Percentiles rank a stretch among this genome's conserved stretches.
Conservation (phyloP, 2,888 invertebrate genomes). For the Ichneumoninae sp. region DNA sequence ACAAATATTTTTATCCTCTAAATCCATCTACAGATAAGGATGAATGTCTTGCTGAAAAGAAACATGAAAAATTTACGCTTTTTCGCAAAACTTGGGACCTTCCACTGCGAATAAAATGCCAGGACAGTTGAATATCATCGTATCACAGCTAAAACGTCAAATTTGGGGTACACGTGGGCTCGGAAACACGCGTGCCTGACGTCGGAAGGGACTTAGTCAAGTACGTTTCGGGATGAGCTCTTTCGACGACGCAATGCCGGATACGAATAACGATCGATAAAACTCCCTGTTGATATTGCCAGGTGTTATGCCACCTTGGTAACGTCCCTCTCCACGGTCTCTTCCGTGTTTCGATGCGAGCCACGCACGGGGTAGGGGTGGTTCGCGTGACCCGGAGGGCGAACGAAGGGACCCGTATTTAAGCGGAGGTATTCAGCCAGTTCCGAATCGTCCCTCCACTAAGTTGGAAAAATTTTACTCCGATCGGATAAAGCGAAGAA, state of each 20-base stretch:
- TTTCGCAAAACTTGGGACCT: neutral
- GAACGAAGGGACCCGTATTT: neutral
- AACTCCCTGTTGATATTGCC: constrained; percentile 64
- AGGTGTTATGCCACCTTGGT: constrained; percentile 71
- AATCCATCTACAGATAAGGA: too few species aligned
- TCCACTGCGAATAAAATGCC: constrained; percentile 1
- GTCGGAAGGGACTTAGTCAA: constrained; percentile 29
- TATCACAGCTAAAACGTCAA: constrained; percentile 19
- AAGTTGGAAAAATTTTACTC: neutral
- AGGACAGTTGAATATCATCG: constrained; percentile 12
- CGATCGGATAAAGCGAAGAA: constrained; percentile 29
- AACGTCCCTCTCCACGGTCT: constrained; percentile 62
- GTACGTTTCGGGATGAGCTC: constrained; percentile 41
- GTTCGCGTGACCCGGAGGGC: constrained; percentile 47
- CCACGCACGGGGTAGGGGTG: constrained; percentile 43
- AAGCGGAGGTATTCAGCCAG: constrained; percentile 9
- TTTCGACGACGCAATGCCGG: constrained; percentile 14
- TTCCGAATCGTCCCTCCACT: neutral
- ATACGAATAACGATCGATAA: constrained; percentile 64
- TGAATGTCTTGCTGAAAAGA: neutral
- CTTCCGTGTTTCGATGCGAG: constrained; percentile 31
- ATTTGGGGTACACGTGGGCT: constrained; percentile 3
- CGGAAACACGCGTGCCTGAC: neutral
- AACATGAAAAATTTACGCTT: neutral
- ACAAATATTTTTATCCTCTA: too few species aligned